Conservation (phyloP, 2,113 vertebrate species). For the Microtus oregoni region DNA sequence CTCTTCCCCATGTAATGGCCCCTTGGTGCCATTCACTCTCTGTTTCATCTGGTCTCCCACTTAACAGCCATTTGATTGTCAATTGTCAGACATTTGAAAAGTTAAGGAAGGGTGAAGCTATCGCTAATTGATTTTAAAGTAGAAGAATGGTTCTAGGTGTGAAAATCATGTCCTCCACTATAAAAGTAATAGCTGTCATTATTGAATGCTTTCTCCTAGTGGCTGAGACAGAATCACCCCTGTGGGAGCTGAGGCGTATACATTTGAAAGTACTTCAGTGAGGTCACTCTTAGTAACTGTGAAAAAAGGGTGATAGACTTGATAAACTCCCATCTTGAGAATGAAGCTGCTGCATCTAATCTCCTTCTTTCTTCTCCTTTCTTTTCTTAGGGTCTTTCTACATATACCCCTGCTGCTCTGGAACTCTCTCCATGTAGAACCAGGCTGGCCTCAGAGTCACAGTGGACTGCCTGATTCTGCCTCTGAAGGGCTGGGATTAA, state of each 20-base stretch:
- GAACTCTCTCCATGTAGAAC: neutral
- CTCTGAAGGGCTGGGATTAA: neutral
- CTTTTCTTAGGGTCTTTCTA: neutral
- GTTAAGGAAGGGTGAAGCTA: conserved; percentile 31
- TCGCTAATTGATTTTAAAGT: neutral
- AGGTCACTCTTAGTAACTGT: neutral
- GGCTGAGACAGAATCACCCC: neutral
- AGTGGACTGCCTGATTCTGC: too few relatives aligned
- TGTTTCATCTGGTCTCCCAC: neutral
- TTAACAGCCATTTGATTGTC: neutral
- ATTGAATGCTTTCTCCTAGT: neutral
- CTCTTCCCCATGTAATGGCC: neutral
- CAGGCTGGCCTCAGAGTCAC: neutral
- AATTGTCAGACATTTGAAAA: conserved; percentile 37
- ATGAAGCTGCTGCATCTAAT: neutral
- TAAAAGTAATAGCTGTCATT: neutral
- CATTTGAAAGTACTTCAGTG: neutral
- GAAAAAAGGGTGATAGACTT: neutral
- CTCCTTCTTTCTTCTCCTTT: neutral
- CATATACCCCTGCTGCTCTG: neutral
- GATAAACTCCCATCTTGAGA: neutral
- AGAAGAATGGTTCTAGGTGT: neutral
- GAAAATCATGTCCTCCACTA: neutral
- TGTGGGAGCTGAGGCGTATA: neutral
- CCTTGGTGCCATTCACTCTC: neutral